These are phyloP conservation scores for Ginglymostoma cirratum DNA, from an alignment of 2,113 vertebrate genomes.

Conservation along the genomic window DNA sequence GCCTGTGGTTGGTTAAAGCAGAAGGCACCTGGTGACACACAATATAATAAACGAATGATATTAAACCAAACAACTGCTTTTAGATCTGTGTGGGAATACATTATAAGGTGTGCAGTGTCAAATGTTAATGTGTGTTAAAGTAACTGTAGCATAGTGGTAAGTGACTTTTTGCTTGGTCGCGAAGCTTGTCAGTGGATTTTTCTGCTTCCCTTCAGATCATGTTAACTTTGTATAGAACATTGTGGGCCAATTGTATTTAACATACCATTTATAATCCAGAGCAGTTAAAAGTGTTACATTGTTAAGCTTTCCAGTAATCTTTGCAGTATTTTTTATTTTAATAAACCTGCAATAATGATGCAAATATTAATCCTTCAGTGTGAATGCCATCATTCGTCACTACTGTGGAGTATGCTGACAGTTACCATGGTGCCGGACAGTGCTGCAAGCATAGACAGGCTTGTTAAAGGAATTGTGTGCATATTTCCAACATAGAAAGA, in stretches of 20 bases:
- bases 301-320: not conserved
- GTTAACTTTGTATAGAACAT: not conserved
- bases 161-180: not conserved
- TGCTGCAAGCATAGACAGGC: not conserved
- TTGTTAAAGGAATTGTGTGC: not conserved
- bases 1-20: not conserved
- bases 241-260: not conserved
- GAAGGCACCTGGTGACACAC: not conserved
- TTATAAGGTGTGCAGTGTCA: not conserved
- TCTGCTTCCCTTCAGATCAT: not conserved
- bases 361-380: not conserved
- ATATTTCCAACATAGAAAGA: not conserved
- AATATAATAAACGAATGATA: not conserved
- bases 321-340: not conserved
- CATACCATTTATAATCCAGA: not conserved
- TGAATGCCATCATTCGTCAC: slow-evolving; percentile 1
- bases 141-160: not conserved
- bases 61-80: not conserved
- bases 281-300: not conserved
- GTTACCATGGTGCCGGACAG: not conserved
- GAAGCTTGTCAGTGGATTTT: not conserved
- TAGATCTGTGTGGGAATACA: not conserved
- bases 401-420: not conserved
- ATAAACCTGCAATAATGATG: slow-evolving; percentile 1
- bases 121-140: not conserved